These are phyloP conservation scores for Meghimatium bilineatum DNA, from an alignment of 2,888 invertebrate genomes.

Conservation along the genomic window DNA sequence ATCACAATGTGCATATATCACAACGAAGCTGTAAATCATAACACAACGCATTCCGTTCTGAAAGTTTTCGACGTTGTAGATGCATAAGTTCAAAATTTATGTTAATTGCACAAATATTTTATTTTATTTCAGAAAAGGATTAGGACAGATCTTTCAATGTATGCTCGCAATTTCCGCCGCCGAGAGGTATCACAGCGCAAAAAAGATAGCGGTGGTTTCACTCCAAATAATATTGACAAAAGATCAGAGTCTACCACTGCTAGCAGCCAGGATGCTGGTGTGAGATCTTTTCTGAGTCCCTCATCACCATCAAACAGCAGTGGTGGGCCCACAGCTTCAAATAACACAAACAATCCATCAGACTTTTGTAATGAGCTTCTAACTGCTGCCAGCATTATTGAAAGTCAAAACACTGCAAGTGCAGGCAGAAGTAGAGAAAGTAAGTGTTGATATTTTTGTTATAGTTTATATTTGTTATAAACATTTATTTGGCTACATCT, in stretches of 20 bases:
- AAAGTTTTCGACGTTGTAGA: no score
- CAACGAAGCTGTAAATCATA: no score
- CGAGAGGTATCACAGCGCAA: slow-evolving; percentile 49
- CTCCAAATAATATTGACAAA: slow-evolving; percentile 11
- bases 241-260: slow-evolving; percentile 12
- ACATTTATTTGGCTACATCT: no score
- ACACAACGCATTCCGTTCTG: no score
- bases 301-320: slow-evolving; percentile 31
- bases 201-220: slow-evolving; percentile 25
- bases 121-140: slow-evolving; percentile 47
- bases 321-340: slow-evolving; percentile 1
- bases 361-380: slow-evolving; percentile 53
- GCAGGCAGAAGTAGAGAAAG: slow-evolving; percentile 31
- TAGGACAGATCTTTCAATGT: slow-evolving; percentile 52
- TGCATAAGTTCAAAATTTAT: no score
- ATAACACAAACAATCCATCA: slow-evolving; percentile 32
- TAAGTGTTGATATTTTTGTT: neutral
- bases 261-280: neutral
- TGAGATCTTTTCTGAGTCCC: slow-evolving; percentile 22
- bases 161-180: slow-evolving; percentile 52
- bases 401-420: slow-evolving; percentile 47
- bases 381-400: slow-evolving; percentile 54
- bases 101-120: neutral
- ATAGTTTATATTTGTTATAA: no score
- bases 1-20: no score